phyloP scores from a whole-genome alignment of 2,113 vertebrate genomes.

The Etheostoma spectabile region DNA sequence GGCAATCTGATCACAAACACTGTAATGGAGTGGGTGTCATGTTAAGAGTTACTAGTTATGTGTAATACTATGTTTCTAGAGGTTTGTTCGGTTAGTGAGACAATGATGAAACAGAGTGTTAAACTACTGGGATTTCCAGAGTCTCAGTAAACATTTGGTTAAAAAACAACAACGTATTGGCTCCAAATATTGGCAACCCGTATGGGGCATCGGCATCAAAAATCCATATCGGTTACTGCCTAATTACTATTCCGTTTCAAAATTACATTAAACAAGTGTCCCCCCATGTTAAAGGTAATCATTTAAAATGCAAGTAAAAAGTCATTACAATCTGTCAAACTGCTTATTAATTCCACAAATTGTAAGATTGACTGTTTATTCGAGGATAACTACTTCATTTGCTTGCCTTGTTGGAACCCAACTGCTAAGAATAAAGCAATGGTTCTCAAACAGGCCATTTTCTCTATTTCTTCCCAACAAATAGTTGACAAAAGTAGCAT shows the following conservation, averaged over 20 bases:
- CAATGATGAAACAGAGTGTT: not conserved
- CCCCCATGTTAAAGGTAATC: not conserved
- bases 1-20: not conserved
- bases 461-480: constrained; percentile 16
- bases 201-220: too few relatives aligned
- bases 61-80: constrained; percentile 8
- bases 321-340: not conserved
- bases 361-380: not conserved
- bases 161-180: too few relatives aligned
- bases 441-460: constrained; percentile 1
- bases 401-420: not conserved
- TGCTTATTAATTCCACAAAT: not conserved
- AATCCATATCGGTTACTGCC: too few relatives aligned
- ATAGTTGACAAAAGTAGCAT: constrained; percentile 34
- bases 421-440: constrained; percentile 8
- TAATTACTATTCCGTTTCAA: not conserved
- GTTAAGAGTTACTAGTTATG: not conserved
- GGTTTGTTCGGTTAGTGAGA: not conserved
- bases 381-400: constrained; percentile 19
- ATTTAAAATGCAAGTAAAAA: not conserved
- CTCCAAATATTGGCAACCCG: too few relatives aligned
- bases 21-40: not conserved
- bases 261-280: constrained; percentile 3
- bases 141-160: too few relatives aligned
- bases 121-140: too few relatives aligned